Percentiles rank a stretch among this genome's conserved stretches.
phyloP scores from a whole-genome alignment of 2,888 invertebrate genomes.

The Argyresthia goedartella region DNA sequence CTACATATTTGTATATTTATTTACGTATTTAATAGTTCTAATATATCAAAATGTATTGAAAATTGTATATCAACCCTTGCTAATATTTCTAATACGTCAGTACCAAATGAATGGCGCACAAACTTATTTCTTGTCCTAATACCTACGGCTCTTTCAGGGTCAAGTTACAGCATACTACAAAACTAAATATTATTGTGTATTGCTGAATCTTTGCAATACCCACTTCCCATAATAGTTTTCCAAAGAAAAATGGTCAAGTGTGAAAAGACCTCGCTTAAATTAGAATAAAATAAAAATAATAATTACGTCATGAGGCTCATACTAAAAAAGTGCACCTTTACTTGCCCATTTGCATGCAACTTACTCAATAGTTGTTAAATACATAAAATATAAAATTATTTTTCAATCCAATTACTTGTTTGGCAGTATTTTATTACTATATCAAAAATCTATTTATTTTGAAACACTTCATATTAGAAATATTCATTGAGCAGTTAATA shows the following conservation, averaged over 20 bases:
- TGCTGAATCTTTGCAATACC: conserved; percentile 22
- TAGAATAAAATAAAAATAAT: conserved; percentile 24
- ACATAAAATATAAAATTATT: conserved; percentile 40
- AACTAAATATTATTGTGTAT: neutral
- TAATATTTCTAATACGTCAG: neutral
- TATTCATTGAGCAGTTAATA: too few relatives aligned
- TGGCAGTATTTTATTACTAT: conserved; percentile 38
- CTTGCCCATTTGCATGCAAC: too few relatives aligned
- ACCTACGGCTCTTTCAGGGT: neutral
- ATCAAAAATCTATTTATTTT: too few relatives aligned
- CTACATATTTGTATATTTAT: too few relatives aligned
- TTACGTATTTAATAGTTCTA: too few relatives aligned
- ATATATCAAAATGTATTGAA: neutral
- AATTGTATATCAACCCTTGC: neutral
- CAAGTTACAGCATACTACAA: neutral
- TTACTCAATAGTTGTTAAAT: conserved; percentile 45
- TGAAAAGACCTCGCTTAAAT: conserved; percentile 9
- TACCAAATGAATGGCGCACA: neutral
- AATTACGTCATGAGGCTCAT: conserved; percentile 44
- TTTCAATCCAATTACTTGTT: conserved; percentile 31
- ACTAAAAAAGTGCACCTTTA: conserved; percentile 39
- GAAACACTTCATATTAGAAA: too few relatives aligned
- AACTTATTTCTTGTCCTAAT: neutral
- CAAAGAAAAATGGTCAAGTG: conserved; percentile 13
- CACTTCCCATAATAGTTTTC: conserved; percentile 38